Evolutionary conservation across 2,113 vertebrate genomes (phyloP).

Genomic region (Mola mola): DNA sequence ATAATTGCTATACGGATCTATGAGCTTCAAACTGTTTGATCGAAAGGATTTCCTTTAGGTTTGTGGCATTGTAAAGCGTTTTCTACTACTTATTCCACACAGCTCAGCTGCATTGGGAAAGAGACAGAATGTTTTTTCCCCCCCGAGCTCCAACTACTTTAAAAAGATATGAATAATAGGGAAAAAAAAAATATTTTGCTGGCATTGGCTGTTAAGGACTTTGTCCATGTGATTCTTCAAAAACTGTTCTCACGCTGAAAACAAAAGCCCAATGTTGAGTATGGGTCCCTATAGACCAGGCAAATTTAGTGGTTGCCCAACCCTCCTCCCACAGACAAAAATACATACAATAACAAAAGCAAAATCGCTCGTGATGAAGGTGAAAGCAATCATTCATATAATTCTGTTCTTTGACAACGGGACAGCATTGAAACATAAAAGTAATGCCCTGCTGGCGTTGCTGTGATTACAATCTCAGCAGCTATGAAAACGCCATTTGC

Average conservation of each 20-base stretch:
- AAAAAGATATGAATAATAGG: too few relatives aligned
- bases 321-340: not conserved
- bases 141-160: too few relatives aligned
- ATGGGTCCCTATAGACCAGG: conserved; percentile 3
- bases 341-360: conserved; percentile 15
- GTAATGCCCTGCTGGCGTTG: too few relatives aligned
- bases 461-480: too few relatives aligned
- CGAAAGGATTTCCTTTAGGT: not conserved
- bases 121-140: too few relatives aligned
- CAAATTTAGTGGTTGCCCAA: conserved; percentile 1
- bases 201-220: not conserved
- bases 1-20: too few relatives aligned
- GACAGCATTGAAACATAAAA: too few relatives aligned
- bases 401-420: too few relatives aligned
- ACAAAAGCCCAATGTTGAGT: conserved; percentile 10
- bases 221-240: not conserved
- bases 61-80: not conserved
- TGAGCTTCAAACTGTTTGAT: too few relatives aligned
- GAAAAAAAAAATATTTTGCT: not conserved
- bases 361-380: conserved; percentile 13
- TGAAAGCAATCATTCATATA: conserved; percentile 21
- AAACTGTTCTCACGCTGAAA: conserved; percentile 33
- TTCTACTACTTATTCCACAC: not conserved
- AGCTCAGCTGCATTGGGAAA: too few relatives aligned
- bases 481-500: too few relatives aligned